Base-by-base conservation (phyloP, 2,113 vertebrate species). In the Albula goreensis region DNA sequence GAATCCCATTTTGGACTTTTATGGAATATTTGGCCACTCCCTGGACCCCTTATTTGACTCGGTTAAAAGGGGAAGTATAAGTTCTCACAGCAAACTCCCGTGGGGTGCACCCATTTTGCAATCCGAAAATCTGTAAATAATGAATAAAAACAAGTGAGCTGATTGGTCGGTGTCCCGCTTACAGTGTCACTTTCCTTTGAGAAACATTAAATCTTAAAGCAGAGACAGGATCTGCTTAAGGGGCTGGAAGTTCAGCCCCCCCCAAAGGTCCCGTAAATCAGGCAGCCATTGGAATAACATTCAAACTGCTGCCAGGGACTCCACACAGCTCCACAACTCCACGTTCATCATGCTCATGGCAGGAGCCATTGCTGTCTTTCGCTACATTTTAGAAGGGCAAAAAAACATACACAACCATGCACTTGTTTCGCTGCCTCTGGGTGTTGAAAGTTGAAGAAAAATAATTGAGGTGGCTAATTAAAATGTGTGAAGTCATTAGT, bases 401-500 rank as follows among this genome's bases (percentile, higher is more conserved):
- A 31, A 74, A 83, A 86, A 6, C n/a, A 70, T n/a, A 80, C 84
- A 88, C 79, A 82, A 86, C 56, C 77, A 9, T 80, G 85, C 60
- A 50, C 74, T 56, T 52, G 19, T 84, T 81, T 57, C 82, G 19
- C 15, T 31, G 41, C 15, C 66, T 80, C 86, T 78, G n/a, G 70
- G 70, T 25, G n/a, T 10, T n/a, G n/a, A 31, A 74, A 74, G 50
- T 80, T 9, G 66, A 85, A 86, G 19, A 82, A 77, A 83, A 49
- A 66, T 83, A 66, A 19, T 63, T 10, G 82, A 51, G 81, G 15
- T 48, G 17, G 31, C 49, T 66, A 50, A 83, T 83, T 83, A 83
- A 88, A 84, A 81, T 25, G 13, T 80, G 81, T 66, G 74, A 86
- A 83, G 25, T 83, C 74, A 57, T 50, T 82, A 60, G 80, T 77